Conservation (phyloP, 30 jellyfish, hydroid and myxozoan genomes). For the Aurelia aurita region DNA sequence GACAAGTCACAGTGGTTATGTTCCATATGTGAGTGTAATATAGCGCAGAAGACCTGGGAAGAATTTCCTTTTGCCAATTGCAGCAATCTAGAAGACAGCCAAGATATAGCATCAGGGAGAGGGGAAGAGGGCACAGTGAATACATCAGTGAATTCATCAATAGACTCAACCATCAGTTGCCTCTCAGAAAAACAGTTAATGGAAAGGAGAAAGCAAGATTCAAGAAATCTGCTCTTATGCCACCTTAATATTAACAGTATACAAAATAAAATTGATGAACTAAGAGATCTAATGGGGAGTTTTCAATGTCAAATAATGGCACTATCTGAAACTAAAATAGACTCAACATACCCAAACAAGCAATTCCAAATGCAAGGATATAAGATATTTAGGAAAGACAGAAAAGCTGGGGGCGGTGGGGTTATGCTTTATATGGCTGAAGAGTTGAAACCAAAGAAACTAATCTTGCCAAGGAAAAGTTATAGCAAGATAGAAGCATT, state of each 20-base stretch:
- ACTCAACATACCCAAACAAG: constrained; percentile 16
- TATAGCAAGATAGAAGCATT: constrained; percentile 34
- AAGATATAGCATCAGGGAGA: constrained; percentile 12
- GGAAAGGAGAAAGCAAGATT: constrained; percentile 11
- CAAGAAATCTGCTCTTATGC: constrained; percentile 11
- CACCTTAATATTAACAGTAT: constrained; percentile 16
- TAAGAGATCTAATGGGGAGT: constrained; percentile 1
- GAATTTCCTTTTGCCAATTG: constrained; percentile 7
- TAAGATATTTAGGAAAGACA: constrained; percentile 17
- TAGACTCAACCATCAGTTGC: constrained; percentile 5
- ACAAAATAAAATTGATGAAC: constrained; percentile 7
- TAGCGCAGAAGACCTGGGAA: not conserved
- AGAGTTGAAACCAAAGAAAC: constrained; percentile 7
- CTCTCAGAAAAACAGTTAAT: not conserved
- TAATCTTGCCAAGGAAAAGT: not conserved
- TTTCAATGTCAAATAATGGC: constrained; percentile 11
- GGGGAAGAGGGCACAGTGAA: constrained; percentile 12
- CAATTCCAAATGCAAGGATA: constrained; percentile 18
- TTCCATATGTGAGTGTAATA: constrained; percentile 1
- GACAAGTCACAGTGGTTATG: constrained; percentile 11
- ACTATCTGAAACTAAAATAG: constrained; percentile 15
- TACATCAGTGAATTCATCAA: constrained; percentile 12
- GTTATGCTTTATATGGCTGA: constrained; percentile 17
- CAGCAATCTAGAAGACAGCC: constrained; percentile 28
- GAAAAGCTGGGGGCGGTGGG: constrained; percentile 5